These are phyloP conservation scores for Orchestes rusci DNA, from an alignment of 2,888 invertebrate species.

Conservation along the genomic window DNA sequence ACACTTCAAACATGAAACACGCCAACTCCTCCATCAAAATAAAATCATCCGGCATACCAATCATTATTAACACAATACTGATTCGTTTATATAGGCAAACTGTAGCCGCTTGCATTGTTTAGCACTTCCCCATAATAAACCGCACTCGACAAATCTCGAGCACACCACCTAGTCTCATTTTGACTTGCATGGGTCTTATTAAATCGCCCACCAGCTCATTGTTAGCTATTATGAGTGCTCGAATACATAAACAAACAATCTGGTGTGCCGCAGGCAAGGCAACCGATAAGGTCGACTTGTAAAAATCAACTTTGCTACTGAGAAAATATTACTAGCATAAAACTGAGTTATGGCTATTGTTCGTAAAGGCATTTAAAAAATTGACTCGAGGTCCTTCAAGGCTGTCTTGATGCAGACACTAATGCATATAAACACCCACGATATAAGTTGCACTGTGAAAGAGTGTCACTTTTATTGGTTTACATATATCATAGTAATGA, in stretches of 20 bases:
- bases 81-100: no score
- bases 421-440: no score
- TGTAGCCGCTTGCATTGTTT: no score
- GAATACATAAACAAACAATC: conserved; percentile 17
- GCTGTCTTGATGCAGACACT: no score
- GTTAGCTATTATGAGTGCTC: conserved; percentile 16
- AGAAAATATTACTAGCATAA: conserved; percentile 16
- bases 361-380: conserved; percentile 17
- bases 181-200: no score
- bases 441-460: background rate
- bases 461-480: background rate
- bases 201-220: conserved; percentile 15
- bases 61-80: no score
- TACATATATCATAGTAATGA: conserved; percentile 1
- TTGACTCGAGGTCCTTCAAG: conserved; percentile 19
- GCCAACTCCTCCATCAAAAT: no score
- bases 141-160: no score
- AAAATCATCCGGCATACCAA: no score
- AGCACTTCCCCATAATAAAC: no score
- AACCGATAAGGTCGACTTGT: conserved; percentile 17
- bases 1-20: no score
- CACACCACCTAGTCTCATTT: no score
- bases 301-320: conserved; percentile 13
- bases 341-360: conserved; percentile 20
- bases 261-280: conserved; percentile 17